Base-by-base conservation (phyloP, 1,140 invertebrate species). In the Bombus haemorrhoidalis region DNA sequence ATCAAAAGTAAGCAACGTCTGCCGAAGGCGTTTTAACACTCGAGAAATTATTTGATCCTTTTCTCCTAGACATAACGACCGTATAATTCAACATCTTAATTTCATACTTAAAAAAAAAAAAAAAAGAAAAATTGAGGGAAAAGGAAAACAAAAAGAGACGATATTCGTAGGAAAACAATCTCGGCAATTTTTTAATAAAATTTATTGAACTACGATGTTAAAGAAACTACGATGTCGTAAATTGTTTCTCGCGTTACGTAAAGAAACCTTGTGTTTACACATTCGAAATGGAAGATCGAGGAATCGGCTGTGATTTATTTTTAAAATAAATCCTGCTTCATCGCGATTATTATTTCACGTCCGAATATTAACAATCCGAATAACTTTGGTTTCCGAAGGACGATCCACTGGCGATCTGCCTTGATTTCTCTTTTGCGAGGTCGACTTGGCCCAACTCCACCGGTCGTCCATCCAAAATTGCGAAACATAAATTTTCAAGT, bases 401-500 rank as follows among this genome's bases (percentile, higher is more conserved):
- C 81, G 57, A 68, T 68, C 39, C 68, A 78, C n/a, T 91, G 88
- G 91, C 86, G 77, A 88, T 83, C 66, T 86, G 77, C 76, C 83
- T 85, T 81, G 85, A 89, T 91, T 85, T 90, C 80, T 85, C 64
- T 53, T 64, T 22, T 53, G 80, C 62, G 32, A 83, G 76, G 68
- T 88, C 86, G 76, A 85, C 73, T 86, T 80, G 62, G 81, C 83
- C 47, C 32, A 18, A 41, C 53, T 72, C 39, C 69, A 69, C 62
- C 18, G 22, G 43, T 34, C n/a, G 66, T 53, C 80, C 22, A 41
- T 37, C 34, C 68, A 47, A 47, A 80, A 81, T 90, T 88, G 76
- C 37, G 68, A 88, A 90, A 89, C 74, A 73, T 81, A 71, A 74
- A 81, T 86, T 86, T 90, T 72, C 39, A 87, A 87, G 79, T 86